Percentiles rank a stretch among this genome's conserved stretches.
These are phyloP conservation scores for Hydropsyche tenuis DNA, from an alignment of 1,140 invertebrate species.

Conservation along the genomic window DNA sequence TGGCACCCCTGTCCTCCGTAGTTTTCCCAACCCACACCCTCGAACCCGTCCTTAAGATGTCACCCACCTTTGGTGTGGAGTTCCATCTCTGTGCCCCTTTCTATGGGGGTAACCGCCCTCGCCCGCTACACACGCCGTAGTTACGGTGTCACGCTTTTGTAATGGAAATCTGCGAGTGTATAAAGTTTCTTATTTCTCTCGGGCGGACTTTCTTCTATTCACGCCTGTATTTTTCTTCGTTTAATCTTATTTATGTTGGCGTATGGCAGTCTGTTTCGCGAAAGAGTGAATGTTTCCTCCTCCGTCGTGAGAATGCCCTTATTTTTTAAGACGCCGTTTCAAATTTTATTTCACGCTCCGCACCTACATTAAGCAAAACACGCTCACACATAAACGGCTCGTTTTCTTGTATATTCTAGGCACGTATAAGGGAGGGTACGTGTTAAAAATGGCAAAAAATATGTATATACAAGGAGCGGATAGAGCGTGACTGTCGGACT, in stretches of 20 bases:
- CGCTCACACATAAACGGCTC: conserved; percentile 9
- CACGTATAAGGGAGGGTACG: background rate
- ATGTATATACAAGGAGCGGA: background rate
- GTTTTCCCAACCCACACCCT: background rate
- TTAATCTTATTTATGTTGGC: conserved; percentile 51
- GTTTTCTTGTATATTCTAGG: background rate
- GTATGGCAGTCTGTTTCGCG: conserved; percentile 46
- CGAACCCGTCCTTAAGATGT: background rate
- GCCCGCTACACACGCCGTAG: conserved; percentile 42
- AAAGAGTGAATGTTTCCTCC: conserved; percentile 18
- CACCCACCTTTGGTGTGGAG: background rate
- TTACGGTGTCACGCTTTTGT: conserved; percentile 51
- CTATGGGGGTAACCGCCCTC: background rate
- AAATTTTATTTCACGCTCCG: conserved; percentile 16
- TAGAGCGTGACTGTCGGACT: background rate
- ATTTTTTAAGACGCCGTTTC: conserved; percentile 17
- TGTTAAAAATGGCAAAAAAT: conserved; percentile 2
- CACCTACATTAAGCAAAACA: background rate
- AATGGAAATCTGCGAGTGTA: conserved; percentile 51
- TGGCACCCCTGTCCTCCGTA: conserved; percentile 1
- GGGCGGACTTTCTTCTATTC: conserved; percentile 48
- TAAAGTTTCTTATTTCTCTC: conserved; percentile 50
- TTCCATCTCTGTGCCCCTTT: background rate
- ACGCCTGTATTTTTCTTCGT: conserved; percentile 50
- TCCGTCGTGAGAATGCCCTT: background rate